Evolutionary conservation across 2,113 vertebrate species (phyloP), one percentile per base, ranked within the genome.

Genomic region (Poeciliopsis occidentalis): DNA sequence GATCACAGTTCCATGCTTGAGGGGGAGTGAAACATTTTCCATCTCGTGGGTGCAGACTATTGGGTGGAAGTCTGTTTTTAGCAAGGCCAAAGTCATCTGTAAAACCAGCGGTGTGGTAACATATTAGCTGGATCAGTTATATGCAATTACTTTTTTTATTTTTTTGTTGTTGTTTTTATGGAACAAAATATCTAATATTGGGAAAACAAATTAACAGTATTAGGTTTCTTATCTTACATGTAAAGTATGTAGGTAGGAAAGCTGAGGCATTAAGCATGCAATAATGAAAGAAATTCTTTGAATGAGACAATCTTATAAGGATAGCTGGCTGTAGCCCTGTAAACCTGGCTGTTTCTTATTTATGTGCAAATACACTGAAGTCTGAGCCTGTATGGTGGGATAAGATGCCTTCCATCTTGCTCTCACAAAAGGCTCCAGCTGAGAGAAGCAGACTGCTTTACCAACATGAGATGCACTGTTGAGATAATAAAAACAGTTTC

Each of bases 11-110:
- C 44, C 87, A 67, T 41, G 71, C 84, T 83, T 64, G 60, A 80
- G 71, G 69, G 67, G 44, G 65, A 79, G 78, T 69, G 32, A 69
- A 84, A 61, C 61, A 65, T 77, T 79, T 86, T 76, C 80, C 67
- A 66, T 88, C 67, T 79, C 66, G 61, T 76, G 67, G 72, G 64
- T n/a, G 26, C 68, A 63, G 27, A 6, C 24, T 44, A 60, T 34
- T 29, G 69, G 74, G 60, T 78, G 71, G 60, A 67, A 87, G 77
- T 67, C 60, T 11, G 32, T 37, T 78, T 87, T 75, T 67, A 71
- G 67, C 82, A 67, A 92, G 89, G 82, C 85, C 86, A 81, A 73
- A 89, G 85, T 83, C 81, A 76, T 91, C 73, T 85, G 82, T 89
- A 79, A 84, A 81, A 65, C 62, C 8, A 87, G 32, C 66, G 67